Evolutionary conservation across 2,113 vertebrate genomes (phyloP).

Genomic region (Macaca nemestrina): DNA sequence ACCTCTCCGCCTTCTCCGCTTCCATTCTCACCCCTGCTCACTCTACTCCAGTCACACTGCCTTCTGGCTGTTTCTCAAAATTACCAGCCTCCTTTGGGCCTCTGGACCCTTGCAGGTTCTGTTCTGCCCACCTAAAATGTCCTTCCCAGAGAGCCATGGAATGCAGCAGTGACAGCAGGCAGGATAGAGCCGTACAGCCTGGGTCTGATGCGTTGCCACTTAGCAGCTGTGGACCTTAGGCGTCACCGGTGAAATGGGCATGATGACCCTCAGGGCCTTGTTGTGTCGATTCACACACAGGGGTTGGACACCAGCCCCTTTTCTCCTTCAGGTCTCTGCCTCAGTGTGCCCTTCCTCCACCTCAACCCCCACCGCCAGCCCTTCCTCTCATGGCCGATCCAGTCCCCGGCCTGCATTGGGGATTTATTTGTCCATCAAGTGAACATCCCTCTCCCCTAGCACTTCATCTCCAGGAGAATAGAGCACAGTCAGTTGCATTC

Average conservation of each 20-base stretch:
- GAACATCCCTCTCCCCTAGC: accelerated
- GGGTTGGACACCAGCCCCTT: not conserved
- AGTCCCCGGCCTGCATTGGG: not conserved
- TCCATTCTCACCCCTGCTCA: not conserved
- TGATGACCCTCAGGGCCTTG: not conserved
- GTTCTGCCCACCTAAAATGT: not conserved
- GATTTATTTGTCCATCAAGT: not conserved
- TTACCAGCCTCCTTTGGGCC: not conserved
- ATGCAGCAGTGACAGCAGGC: accelerated
- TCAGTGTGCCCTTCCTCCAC: not conserved
- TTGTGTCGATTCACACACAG: too few species aligned
- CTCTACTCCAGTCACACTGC: not conserved
- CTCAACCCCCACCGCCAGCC: not conserved
- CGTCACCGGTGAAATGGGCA: not conserved
- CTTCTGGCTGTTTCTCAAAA: not conserved
- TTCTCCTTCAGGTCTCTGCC: not conserved
- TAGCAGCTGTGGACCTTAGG: not conserved
- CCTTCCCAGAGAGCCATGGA: not conserved
- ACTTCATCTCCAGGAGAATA: not conserved
- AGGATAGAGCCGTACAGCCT: not conserved
- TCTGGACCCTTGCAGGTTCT: not conserved
- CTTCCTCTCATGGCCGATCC: not conserved
- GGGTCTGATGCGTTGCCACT: not conserved
- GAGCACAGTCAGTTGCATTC: accelerated
- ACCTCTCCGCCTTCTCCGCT: not conserved